A percentile compares a stretch with the other conserved stretches of the same genome.
Evolutionary conservation across 2,113 vertebrate species (phyloP).

Genomic region (Cervus canadensis): DNA sequence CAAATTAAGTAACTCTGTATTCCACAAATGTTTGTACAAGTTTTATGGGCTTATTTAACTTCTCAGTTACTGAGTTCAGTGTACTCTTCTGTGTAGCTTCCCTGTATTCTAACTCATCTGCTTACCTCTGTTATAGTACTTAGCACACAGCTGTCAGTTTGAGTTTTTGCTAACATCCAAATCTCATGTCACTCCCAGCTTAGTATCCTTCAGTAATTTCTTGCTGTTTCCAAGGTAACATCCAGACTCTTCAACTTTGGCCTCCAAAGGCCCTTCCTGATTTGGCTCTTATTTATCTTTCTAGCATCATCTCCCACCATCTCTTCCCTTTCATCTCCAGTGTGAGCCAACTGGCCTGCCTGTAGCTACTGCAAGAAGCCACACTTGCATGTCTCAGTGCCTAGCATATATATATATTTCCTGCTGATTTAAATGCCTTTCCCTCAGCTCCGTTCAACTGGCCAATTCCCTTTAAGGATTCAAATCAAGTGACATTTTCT

Average conservation of each 20-base stretch:
- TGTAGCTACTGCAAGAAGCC: neutral
- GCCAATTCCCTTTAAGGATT: neutral
- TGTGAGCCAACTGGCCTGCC: neutral
- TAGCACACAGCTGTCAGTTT: neutral
- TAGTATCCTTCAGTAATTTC: neutral
- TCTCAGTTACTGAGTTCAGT: neutral
- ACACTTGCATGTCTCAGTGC: neutral
- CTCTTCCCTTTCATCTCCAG: neutral
- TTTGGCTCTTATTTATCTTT: neutral
- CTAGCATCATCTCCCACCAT: neutral
- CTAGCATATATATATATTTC: neutral
- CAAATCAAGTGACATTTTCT: neutral
- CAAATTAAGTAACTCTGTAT: neutral
- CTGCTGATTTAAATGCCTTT: neutral
- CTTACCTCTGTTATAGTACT: slow-evolving; percentile 3
- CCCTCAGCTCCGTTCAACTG: neutral
- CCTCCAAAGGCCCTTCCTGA: neutral
- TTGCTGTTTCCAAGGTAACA: slow-evolving; percentile 32
- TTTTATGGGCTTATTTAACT: neutral
- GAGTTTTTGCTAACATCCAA: slow-evolving; percentile 11
- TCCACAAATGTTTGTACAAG: neutral
- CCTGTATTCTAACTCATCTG: neutral
- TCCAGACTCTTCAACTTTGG: neutral
- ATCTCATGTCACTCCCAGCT: neutral
- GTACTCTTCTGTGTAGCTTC: neutral